These are phyloP conservation scores for Tortrix viridana DNA, from an alignment of 2,888 invertebrate genomes.

Conservation along the genomic window DNA sequence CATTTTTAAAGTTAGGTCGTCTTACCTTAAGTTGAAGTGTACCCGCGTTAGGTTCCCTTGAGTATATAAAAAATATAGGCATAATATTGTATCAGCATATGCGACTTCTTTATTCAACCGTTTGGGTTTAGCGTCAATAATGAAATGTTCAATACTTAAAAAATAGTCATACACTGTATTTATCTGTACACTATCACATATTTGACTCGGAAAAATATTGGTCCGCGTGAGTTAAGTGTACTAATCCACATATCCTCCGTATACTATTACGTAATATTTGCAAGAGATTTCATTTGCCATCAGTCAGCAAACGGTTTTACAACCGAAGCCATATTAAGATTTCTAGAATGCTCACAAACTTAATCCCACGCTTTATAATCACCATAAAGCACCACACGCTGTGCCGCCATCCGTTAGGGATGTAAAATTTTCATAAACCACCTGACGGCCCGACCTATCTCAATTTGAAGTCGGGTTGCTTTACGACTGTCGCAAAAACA, in stretches of 20 bases:
- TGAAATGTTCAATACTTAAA: too few species aligned
- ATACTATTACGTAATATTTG: too few species aligned
- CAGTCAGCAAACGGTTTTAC: neutral
- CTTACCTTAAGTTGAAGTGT: constrained; percentile 17
- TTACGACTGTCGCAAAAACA: constrained; percentile 54
- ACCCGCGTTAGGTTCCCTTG: constrained; percentile 19
- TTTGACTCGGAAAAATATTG: too few species aligned
- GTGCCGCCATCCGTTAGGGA: constrained; percentile 49
- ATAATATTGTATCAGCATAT: too few species aligned
- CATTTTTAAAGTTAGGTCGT: neutral
- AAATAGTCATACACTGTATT: too few species aligned
- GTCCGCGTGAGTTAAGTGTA: too few species aligned
- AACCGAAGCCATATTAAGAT: constrained; percentile 7
- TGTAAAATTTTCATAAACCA: constrained; percentile 58
- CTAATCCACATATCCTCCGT: too few species aligned
- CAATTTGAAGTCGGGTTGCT: constrained; percentile 56
- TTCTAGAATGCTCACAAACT: constrained; percentile 38
- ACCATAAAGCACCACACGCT: constrained; percentile 38
- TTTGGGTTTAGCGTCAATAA: too few species aligned
- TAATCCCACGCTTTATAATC: constrained; percentile 39
- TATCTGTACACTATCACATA: too few species aligned
- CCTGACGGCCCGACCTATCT: constrained; percentile 55
- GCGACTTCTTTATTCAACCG: too few species aligned
- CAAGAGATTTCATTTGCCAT: too few species aligned
- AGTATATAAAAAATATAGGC: too few species aligned